These are phyloP conservation scores for Drosophila affinis DNA, from an alignment of 2,888 invertebrate genomes.

Conservation along the genomic window DNA sequence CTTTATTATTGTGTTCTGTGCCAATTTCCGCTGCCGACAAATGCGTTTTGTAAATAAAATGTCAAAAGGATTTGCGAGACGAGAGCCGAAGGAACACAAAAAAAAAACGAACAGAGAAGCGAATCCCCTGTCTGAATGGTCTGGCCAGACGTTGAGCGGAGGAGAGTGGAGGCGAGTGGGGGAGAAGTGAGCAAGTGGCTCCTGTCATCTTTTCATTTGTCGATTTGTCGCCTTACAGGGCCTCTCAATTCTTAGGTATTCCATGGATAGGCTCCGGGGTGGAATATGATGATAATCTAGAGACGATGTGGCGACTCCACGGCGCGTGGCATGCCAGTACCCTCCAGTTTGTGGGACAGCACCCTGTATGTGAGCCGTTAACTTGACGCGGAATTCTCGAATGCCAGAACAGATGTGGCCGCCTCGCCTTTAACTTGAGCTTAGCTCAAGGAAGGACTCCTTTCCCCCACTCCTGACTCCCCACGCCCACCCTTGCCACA, in stretches of 20 bases:
- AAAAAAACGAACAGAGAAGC: slow-evolving; percentile 4
- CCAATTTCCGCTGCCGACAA: slow-evolving; percentile 72
- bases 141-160: slow-evolving; percentile 4
- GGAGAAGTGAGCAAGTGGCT: slow-evolving; percentile 8
- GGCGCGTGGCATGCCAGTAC: neutral
- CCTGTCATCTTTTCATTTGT: slow-evolving; percentile 56
- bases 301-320: no score
- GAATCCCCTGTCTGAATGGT: slow-evolving; percentile 44
- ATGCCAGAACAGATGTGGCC: slow-evolving; percentile 57
- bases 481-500: neutral
- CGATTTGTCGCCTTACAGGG: slow-evolving; percentile 43
- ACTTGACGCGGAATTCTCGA: slow-evolving; percentile 35
- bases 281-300: neutral
- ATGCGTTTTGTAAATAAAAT: slow-evolving; percentile 75
- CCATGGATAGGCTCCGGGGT: no score
- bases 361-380: slow-evolving; percentile 24
- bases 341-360: neutral
- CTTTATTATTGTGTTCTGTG: slow-evolving; percentile 69
- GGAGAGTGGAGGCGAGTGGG: slow-evolving; percentile 25
- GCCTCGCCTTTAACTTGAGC: slow-evolving; percentile 13
- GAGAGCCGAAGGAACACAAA: slow-evolving; percentile 33
- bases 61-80: slow-evolving; percentile 67
- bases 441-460: neutral
- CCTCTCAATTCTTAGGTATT: rapidly evolving
- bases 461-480: neutral